Evolutionary conservation across 2,888 invertebrate genomes (phyloP).

Genomic region (Andrena bucephala): DNA sequence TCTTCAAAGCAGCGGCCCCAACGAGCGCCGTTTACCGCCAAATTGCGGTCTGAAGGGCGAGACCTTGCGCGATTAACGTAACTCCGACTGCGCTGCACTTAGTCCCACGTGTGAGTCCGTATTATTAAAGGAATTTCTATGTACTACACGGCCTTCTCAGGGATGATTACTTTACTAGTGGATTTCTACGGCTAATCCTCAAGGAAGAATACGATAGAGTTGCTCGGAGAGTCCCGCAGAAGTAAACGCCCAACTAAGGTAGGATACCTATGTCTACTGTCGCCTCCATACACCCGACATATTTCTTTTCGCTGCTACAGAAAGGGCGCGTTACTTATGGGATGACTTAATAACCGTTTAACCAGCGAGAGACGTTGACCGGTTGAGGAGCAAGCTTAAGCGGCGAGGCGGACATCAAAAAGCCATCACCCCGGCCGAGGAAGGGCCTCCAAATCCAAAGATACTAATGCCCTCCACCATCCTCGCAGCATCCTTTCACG

Average conservation of each 20-base stretch:
- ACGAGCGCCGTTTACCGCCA: constrained; percentile 42
- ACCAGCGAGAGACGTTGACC: not conserved
- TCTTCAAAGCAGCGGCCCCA: constrained; percentile 19
- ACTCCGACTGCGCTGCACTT: constrained; percentile 10
- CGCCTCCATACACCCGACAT: not conserved
- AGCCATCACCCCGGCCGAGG: constrained; percentile 27
- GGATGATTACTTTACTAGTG: not conserved
- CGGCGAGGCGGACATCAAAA: constrained; percentile 38
- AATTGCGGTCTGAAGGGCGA: constrained; percentile 31
- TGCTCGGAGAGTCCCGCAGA: not conserved
- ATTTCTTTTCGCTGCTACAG: no score
- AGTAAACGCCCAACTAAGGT: no score
- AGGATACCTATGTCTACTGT: not conserved
- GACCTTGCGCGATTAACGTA: constrained; percentile 19
- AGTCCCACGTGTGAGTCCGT: not conserved
- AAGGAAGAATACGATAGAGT: not conserved
- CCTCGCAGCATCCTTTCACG: constrained; percentile 58
- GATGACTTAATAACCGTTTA: not conserved
- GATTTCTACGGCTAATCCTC: not conserved
- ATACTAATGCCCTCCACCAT: constrained; percentile 55
- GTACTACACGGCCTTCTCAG: constrained; percentile 1
- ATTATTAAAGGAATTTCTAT: constrained; percentile 11
- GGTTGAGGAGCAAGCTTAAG: constrained; percentile 6
- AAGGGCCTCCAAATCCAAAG: constrained; percentile 26
- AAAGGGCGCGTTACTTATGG: not conserved